Evolutionary conservation across 2,113 vertebrate genomes (phyloP).

Genomic region (Spheniscus mendiculus): DNA sequence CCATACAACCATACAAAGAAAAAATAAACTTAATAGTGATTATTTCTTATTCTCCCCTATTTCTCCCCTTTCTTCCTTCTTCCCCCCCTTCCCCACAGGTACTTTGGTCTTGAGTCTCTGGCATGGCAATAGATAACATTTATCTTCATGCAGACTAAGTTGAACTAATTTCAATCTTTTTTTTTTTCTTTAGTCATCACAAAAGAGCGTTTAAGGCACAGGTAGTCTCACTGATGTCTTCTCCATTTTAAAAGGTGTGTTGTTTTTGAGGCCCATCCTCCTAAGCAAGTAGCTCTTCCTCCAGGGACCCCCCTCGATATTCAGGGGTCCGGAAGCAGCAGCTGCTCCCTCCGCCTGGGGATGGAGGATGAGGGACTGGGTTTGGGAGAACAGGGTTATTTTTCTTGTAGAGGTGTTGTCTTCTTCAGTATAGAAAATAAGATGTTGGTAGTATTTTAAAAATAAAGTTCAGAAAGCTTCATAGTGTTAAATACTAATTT

Average conservation of each 20-base stretch:
- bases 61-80: neutral
- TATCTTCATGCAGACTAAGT: neutral
- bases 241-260: neutral
- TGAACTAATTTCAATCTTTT: neutral
- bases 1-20: neutral
- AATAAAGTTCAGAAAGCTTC: neutral
- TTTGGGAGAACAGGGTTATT: neutral
- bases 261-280: neutral
- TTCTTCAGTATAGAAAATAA: neutral
- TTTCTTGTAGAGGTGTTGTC: neutral
- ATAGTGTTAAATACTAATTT: rapidly evolving
- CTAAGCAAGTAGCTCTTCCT: rapidly evolving
- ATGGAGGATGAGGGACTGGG: rapidly evolving
- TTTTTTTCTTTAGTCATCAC: neutral
- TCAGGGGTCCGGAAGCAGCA: neutral
- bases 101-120: neutral
- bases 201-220: neutral
- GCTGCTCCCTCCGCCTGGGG: neutral
- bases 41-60: neutral
- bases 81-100: neutral
- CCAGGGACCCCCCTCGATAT: rapidly evolving
- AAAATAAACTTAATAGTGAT: neutral
- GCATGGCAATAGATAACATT: rapidly evolving
- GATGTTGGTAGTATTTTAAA: neutral
- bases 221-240: no score